Base-by-base conservation (phyloP, 2,888 invertebrate species). In the Resseliella maxima region DNA sequence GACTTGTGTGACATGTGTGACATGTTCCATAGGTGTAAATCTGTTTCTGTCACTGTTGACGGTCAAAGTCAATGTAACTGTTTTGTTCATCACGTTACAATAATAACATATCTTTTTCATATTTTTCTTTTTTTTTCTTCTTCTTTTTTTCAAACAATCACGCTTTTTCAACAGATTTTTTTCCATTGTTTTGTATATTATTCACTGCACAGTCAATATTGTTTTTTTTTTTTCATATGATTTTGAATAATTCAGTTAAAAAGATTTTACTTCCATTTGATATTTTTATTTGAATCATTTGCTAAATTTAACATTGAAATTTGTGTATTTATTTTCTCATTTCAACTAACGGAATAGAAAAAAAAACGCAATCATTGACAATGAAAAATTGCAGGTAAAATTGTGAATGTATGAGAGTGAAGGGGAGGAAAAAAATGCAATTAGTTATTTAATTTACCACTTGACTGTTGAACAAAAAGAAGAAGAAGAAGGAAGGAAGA, bases 1-100 rank as follows among this genome's bases (percentile, higher is more conserved):
- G 46, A 18, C 5, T 41, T 50, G 46, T 50, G 8, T 72, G 35
- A 72, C 18, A n/a, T 72, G 72, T 72, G 31, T 72, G 72, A 72
- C 72, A 31, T 72, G 8, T 72, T 72, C 5, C 72, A 72, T 35
- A 72, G 72, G 72, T 72, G 72, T 72, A 72, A 72, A 72, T 72
- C 72, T 72, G 72, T 31, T 72, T 2, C 31, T 72, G 72, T 72
- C 72, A 72, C 31, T 72, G 31, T 18, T 0, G 31, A 72, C 15
- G 72, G 72, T 15, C 72, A 35, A 72, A 72, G 72, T 31, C 72
- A 72, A 72, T 31, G 72, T 72, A 72, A 72, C 35, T 72, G 72
- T 72, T 72, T 72, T 72, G 72, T 72, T 72, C 72, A 72, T 72
- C 72, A 72, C 72, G 72, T 72, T 72, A 31, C 72, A 15, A 10